Percentiles rank a stretch among this genome's conserved stretches.
phyloP scores from a whole-genome alignment of 2,888 invertebrate species.

The Argyresthia albistria region DNA sequence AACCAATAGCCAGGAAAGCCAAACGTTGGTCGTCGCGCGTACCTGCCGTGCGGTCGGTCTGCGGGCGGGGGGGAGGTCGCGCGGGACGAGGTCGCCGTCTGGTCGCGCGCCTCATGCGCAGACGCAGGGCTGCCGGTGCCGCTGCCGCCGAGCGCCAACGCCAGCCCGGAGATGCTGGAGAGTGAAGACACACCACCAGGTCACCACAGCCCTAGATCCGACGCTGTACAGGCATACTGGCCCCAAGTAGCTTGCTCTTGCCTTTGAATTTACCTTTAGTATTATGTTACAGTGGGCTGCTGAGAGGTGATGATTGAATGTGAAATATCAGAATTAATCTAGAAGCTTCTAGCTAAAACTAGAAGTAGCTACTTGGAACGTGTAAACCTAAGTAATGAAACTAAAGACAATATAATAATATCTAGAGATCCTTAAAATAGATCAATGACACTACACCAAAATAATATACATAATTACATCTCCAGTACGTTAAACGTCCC shows the following conservation, averaged over 20 bases:
- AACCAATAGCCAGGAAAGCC: conserved; percentile 48
- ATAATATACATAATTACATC: not conserved
- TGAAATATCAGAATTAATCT: not conserved
- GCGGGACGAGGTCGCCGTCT: conserved; percentile 56
- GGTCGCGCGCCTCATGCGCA: conserved; percentile 36
- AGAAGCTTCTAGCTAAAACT: not conserved
- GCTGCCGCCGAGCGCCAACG: conserved; percentile 69
- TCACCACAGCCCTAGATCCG: conserved; percentile 63
- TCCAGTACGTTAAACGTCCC: not conserved
- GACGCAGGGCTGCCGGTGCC: conserved; percentile 51
- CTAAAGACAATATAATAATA: not conserved
- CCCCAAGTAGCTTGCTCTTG: conserved; percentile 30
- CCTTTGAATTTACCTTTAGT: not conserved
- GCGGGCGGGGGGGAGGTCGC: conserved; percentile 60
- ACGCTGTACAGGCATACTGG: conserved; percentile 41
- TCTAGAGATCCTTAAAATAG: not conserved
- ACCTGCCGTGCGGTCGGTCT: conserved; percentile 66
- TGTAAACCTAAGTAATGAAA: conserved; percentile 1
- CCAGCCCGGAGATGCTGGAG: conserved; percentile 72
- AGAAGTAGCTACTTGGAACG: conserved; percentile 1
- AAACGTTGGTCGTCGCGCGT: conserved; percentile 61
- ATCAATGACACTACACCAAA: not conserved
- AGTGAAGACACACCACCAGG: conserved; percentile 70
- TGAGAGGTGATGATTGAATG: not conserved
- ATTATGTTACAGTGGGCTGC: not conserved